Evolutionary conservation across 2,888 invertebrate genomes (phyloP), one percentile per base, ranked within the genome.

Genomic region (Phorcus lineatus): DNA sequence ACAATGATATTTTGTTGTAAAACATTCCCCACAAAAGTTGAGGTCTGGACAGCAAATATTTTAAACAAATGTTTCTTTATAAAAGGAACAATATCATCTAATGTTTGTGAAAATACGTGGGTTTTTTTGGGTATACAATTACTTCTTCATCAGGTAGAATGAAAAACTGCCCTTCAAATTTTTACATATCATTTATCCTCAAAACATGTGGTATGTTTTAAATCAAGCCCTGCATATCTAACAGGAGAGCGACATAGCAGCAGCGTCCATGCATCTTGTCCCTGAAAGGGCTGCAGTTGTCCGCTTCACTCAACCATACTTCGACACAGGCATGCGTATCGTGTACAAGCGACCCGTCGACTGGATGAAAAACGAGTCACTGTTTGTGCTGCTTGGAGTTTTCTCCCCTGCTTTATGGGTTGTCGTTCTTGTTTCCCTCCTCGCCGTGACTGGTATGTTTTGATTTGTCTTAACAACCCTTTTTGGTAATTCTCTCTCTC

Each of bases 231-330:
- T 47, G 47, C 13, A n/a, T n/a, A n/a, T n/a, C 16, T 31, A 79
- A 6, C 82, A 86, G 86, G 16, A 79, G 19, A 76, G 77, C 22
- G 84, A 86, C 74, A 80, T 86, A 31, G 85, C 86, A 1, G 85
- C 86, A 9, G 87, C 87, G 0, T 67, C 80, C 0, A 54, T 88
- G 62, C 83, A 82, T 7, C 57, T 86, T 11, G 80, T 79, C 3
- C 79, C 84, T 0, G 52, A 53, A 17, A 70, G 83, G 22, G 81
- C 85, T n/a, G 36, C 52, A 7, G 82, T 54, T 0, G 83, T 87
- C 0, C 74, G 84, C 16, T 84, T 83, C 81, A 84, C 83, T 0
- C 82, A 84, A 11, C 86, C 86, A 0, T 84, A 84, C 76, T 75
- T 86, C 40, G 62, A 76, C 3, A 54, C 81, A 2, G 86, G 86